phyloP scores from a whole-genome alignment of 2,113 vertebrate genomes.

The Trichechus manatus region DNA sequence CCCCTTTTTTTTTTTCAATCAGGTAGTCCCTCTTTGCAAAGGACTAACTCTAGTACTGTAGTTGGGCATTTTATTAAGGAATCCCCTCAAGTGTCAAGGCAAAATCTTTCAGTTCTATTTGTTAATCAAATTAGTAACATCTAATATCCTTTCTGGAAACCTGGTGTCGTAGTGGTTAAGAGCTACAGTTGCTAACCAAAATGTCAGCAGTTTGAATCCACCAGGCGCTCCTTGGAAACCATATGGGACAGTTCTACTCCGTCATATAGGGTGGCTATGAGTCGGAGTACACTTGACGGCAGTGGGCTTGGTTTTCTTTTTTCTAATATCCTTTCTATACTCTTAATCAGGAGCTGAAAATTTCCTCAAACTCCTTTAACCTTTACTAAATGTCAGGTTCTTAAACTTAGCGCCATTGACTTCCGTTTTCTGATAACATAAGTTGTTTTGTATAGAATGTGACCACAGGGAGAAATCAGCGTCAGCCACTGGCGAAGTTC shows the following conservation, averaged over 20 bases:
- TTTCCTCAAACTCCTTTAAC: conserved; percentile 25
- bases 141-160: not conserved
- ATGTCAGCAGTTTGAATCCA: too few relatives aligned
- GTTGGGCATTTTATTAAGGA: conserved; percentile 58
- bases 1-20: not conserved
- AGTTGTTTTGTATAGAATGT: not conserved
- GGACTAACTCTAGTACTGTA: not conserved
- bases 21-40: not conserved
- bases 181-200: too few relatives aligned
- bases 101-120: conserved; percentile 39
- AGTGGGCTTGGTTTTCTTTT: too few relatives aligned
- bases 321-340: not conserved
- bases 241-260: too few relatives aligned
- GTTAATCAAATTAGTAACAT: conserved; percentile 51
- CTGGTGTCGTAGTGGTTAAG: too few relatives aligned
- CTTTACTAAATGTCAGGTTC: conserved; percentile 58
- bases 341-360: conserved; percentile 23
- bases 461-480: not conserved
- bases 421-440: conserved; percentile 36
- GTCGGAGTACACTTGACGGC: too few relatives aligned
- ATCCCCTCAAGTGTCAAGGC: not conserved
- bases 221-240: too few relatives aligned
- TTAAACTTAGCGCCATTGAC: not conserved
- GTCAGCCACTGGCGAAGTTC: not conserved
- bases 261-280: too few relatives aligned